Base-by-base conservation (phyloP, 1,140 invertebrate genomes). In the Saccostrea cuccullata region DNA sequence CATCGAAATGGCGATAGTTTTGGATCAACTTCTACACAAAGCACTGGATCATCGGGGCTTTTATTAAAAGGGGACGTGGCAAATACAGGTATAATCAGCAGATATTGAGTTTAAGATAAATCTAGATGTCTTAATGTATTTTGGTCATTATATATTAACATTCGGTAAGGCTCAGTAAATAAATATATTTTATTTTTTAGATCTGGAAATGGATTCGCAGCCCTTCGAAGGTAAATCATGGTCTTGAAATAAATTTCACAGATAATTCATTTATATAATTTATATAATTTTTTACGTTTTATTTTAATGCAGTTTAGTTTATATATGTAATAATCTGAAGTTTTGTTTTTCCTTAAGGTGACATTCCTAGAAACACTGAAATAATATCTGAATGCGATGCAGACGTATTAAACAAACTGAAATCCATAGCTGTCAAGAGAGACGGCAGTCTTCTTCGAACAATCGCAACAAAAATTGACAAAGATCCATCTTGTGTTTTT, bases 381-480 rank as follows among this genome's bases (percentile, higher is more conserved):
- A 64, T 0, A 64, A 64, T 20, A 17, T 1, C 2, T 64, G 70
- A 36, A 3, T 77, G 12, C 13, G 26, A 36, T 77, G 26, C 12
- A 77, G 70, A 40, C 13, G 30, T 15, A 36, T 12, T 36, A 5
- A 13, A 77, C 26, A 77, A 36, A 12, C 23, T 77, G 70, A 77
- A 77, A 36, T 15, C 8, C 15, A 77, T 13, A 15, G 26, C 30
- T 30, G 70, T 77, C 23, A 12, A 77, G 26, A 36, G 70, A 77
- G 70, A 77, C 12, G 70, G 70, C 4, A 77, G 70, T 36, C 13
- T 77, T 40, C 70, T 77, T 26, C 70, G 70, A 30, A 77, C 70
- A 26, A 77, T 77, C 11, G 70, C 70, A 9, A 77, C 70, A 9
- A 77, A 77, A 26, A 77, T 77, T 30, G 70, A 77, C 70, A 26